Evolutionary conservation across 2,113 vertebrate genomes (phyloP).

Genomic region (Scomber scombrus): DNA sequence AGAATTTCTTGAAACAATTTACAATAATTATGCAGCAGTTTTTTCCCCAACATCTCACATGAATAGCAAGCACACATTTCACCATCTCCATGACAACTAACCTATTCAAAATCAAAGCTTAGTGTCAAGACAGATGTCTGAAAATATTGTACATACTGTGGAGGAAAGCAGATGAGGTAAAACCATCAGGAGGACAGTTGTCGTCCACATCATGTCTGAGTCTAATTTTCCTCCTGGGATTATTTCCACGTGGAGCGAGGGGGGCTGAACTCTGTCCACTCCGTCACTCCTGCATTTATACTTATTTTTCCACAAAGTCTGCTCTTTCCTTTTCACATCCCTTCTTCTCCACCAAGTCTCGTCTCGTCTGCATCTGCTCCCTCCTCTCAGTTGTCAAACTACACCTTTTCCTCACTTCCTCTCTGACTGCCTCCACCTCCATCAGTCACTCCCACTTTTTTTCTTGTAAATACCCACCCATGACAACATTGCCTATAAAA

Average conservation of each 20-base stretch:
- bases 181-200: constrained; percentile 72
- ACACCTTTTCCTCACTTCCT: constrained; percentile 15
- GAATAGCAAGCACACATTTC: no score
- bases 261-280: constrained; percentile 31
- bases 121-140: no score
- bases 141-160: constrained; percentile 70
- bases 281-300: constrained; percentile 51
- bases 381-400: constrained; percentile 45
- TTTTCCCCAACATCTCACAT: background rate
- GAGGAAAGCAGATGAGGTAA: constrained; percentile 66
- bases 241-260: constrained; percentile 29
- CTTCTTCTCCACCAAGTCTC: constrained; percentile 4
- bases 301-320: constrained; percentile 42
- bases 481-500: constrained; percentile 34
- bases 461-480: constrained; percentile 54
- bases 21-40: background rate
- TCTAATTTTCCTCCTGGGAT: constrained; percentile 28
- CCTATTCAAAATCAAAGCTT: background rate
- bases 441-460: constrained; percentile 53
- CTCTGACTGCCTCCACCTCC: constrained; percentile 21
- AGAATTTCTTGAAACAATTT: background rate
- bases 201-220: constrained; percentile 74
- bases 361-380: constrained; percentile 25
- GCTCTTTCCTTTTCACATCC: constrained; percentile 30
- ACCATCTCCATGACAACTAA: no score